Base-by-base conservation (phyloP, 2,797 vertebrate genomes). In the Molossus alvarezi region DNA sequence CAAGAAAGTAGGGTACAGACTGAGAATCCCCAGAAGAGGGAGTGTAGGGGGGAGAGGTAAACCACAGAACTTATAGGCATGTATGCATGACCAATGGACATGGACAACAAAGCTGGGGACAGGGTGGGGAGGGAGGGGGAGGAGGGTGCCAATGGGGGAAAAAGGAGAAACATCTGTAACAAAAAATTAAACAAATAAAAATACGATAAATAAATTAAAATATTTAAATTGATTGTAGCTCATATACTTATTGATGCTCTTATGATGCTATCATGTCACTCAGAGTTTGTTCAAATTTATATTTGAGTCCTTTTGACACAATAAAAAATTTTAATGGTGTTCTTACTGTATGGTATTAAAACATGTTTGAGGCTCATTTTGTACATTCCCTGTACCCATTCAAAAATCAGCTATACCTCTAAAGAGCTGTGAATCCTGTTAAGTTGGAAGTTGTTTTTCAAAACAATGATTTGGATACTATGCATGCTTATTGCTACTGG, bases 261-360 rank as follows among this genome's bases (percentile, higher is more conserved):
- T 77, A 15, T 89, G 45, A 79, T 77, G 45, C 33, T 18, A 37
- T 21, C 23, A 80, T 73, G 57, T n/a, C 57, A 73, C 33, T 65
- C 37, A 18, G 48, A 72, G 2, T 65, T 67, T 72, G 23, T 48
- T 81, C 6, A 55, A 7, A 23, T 67, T 89, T 72, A 14, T 62
- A 88, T 21, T 45, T 88, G 84, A 81, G 48, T 93, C 7, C 33
- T 93, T 94, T 65, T 48, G 33, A 45, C 21, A 72, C 37, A 7
- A 6, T 11, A 21, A 11, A 75, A 6, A 20, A 51, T 77, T 91
- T 77, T 90, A 18, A 60, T 83, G 33, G 4, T 55, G 57, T 91
- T 82, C 67, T 86, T 69, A 11, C 5, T 82, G 58, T 73, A 58
- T 75, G 67, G 9, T n/a, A n/a, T 60, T 48, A 60, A 67, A 21